These are phyloP conservation scores for Danio albolineatus DNA, from an alignment of 2,797 vertebrate species.

Conservation along the genomic window DNA sequence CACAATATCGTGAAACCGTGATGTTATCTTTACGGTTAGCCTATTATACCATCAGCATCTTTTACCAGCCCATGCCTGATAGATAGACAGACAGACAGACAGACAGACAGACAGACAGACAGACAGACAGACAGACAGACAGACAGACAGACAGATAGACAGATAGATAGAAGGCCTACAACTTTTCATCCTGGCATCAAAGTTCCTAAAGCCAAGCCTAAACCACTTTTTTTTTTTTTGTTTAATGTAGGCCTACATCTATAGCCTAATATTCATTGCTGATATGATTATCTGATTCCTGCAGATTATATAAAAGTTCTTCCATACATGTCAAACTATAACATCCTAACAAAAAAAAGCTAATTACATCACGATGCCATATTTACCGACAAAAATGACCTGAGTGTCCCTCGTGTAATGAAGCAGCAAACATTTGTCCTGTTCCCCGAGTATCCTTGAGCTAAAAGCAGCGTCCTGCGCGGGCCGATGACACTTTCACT, in stretches of 20 bases:
- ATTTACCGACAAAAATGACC: neutral
- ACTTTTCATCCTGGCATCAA: neutral
- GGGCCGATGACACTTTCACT: constrained; percentile 36
- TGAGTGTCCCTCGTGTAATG: neutral
- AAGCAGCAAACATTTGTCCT: neutral
- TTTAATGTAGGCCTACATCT: neutral
- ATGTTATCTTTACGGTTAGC: too few species aligned
- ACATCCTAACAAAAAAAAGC: neutral
- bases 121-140: too few species aligned
- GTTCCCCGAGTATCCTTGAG: constrained; percentile 18
- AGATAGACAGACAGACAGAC: too few species aligned
- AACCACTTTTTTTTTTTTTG: too few species aligned
- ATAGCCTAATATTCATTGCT: neutral
- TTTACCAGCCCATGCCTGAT: too few species aligned
- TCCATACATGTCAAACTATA: neutral
- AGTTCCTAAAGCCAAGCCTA: neutral
- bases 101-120: too few species aligned
- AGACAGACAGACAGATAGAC: too few species aligned
- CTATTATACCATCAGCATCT: too few species aligned
- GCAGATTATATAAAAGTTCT: constrained; percentile 6
- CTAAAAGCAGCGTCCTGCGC: neutral
- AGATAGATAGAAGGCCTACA: neutral
- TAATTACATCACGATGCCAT: neutral
- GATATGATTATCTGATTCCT: neutral
- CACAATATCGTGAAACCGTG: too few species aligned